phyloP scores from a whole-genome alignment of 2,888 invertebrate species.

The Actias luna region DNA sequence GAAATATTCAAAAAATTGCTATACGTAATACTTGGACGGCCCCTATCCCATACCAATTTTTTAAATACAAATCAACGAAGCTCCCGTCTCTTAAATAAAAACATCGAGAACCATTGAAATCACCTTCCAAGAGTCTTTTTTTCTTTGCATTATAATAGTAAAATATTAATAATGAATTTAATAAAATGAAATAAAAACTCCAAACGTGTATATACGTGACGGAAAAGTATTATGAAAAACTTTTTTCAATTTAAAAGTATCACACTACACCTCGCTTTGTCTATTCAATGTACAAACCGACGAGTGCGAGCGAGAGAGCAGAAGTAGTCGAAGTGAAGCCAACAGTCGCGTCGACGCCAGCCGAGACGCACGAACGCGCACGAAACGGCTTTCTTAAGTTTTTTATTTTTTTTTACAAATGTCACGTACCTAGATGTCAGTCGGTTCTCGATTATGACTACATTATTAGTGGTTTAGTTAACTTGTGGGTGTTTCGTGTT shows the following conservation, averaged over 20 bases:
- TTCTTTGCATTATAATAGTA: not conserved
- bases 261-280: not conserved
- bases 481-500: not conserved
- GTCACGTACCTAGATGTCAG: constrained; percentile 11
- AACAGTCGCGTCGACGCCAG: constrained; percentile 45
- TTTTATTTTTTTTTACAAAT: not conserved
- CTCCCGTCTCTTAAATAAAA: not conserved
- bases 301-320: constrained; percentile 34
- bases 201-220: not conserved
- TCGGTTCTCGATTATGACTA: not conserved
- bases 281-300: not conserved
- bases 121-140: not conserved
- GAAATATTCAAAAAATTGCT: too few species aligned
- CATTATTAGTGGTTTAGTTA: constrained; percentile 1
- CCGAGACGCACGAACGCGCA: constrained; percentile 58
- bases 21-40: too few species aligned
- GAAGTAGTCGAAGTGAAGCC: constrained; percentile 34
- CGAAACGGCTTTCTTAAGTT: constrained; percentile 18
- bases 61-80: too few species aligned
- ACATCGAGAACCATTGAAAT: not conserved
- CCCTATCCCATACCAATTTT: too few species aligned
- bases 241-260: constrained; percentile 13
- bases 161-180: not conserved
- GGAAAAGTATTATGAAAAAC: constrained; percentile 10
- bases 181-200: not conserved